phyloP scores from a whole-genome alignment of 2,797 vertebrate genomes.

The Columba guinea region DNA sequence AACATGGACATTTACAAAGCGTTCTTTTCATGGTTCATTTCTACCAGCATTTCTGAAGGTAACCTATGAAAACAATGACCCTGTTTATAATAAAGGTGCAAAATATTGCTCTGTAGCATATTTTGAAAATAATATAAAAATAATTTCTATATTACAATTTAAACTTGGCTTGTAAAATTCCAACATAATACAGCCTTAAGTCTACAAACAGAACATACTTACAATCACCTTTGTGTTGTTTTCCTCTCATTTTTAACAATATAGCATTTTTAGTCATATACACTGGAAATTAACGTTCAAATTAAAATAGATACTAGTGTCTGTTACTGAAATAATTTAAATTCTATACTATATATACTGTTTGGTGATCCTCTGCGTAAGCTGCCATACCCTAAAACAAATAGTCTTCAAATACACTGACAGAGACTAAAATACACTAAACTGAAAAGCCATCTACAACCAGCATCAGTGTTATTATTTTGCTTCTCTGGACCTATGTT shows the following conservation, averaged over 20 bases:
- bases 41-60: slow-evolving; percentile 66
- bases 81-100: slow-evolving; percentile 77
- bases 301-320: slow-evolving; percentile 84
- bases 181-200: slow-evolving; percentile 75
- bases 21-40: slow-evolving; percentile 58
- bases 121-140: slow-evolving; percentile 86
- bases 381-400: slow-evolving; percentile 76
- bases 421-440: slow-evolving; percentile 73
- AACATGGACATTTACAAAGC: slow-evolving; percentile 56
- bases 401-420: slow-evolving; percentile 44
- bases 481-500: neutral
- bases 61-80: slow-evolving; percentile 74
- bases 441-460: slow-evolving; percentile 81
- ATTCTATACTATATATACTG: slow-evolving; percentile 81
- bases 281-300: slow-evolving; percentile 87
- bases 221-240: slow-evolving; percentile 76
- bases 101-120: slow-evolving; percentile 82
- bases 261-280: slow-evolving; percentile 83
- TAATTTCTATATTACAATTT: slow-evolving; percentile 84
- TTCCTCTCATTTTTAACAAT: slow-evolving; percentile 81
- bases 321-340: slow-evolving; percentile 84
- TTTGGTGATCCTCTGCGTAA: slow-evolving; percentile 77
- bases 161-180: slow-evolving; percentile 81
- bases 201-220: slow-evolving; percentile 77
- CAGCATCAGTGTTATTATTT: slow-evolving; percentile 76